Evolutionary conservation across 2,888 invertebrate species (phyloP), one percentile per base, ranked within the genome.

Genomic region (Ametastegia equiseti): DNA sequence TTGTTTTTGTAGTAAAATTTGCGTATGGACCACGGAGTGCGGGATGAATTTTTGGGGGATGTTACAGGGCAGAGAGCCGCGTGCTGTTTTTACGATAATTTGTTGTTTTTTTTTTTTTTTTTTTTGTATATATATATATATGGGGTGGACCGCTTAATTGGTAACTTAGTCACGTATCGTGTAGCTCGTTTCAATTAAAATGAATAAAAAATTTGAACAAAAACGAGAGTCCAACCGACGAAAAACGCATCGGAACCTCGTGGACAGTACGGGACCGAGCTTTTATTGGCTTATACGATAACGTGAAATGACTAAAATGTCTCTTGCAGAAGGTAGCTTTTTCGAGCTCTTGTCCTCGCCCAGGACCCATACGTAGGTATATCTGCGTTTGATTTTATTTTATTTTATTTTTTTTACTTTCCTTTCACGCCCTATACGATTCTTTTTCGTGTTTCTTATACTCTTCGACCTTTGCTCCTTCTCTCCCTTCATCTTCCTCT

Each of bases 111-210:
- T n/a, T n/a, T n/a, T n/a, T n/a, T n/a, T n/a, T 67, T 60, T 60
- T 39, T 47, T 47, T 27, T 6, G 2, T 23, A 5, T 19, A 11
- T 23, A 33, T n/a, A 5, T 19, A 11, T 23, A 33, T n/a, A n/a
- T 42, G 23, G 42, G 67, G 67, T 67, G 42, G n/a, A 67, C 33
- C 67, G 67, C 23, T 42, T 67, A 42, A 67, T 67, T 67, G 67
- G 67, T 67, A 67, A 23, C 67, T 67, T 67, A 13, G 67, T 42
- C 23, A 67, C 39, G 39, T 42, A 60, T 13, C 15, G 30, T 60
- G 60, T 60, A 60, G 27, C 30, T 60, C 30, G 60, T 39, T 67
- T 42, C 42, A 67, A 67, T 67, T 67, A 67, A 67, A 67, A 67
- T 19, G 2, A 54, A 54, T 19, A 23, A 67, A 67, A 36, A 42